These are phyloP conservation scores for Drosophila watanabei DNA, from an alignment of 1,140 invertebrate genomes.

Conservation along the genomic window DNA sequence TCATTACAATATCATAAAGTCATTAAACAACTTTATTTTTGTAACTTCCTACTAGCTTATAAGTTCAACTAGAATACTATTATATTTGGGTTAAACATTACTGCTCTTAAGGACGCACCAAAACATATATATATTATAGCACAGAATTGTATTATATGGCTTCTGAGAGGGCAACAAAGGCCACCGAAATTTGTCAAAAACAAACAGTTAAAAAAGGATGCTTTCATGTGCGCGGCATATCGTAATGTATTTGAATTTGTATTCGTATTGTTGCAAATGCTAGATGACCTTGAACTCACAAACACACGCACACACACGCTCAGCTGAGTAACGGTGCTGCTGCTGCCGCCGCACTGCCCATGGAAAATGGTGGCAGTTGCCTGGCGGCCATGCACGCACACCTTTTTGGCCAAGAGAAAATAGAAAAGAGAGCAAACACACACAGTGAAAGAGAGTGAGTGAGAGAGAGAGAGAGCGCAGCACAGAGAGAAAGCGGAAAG, in stretches of 20 bases:
- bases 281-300: conserved; percentile 85
- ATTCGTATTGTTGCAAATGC: conserved; percentile 80
- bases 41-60: neutral
- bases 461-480: conserved; percentile 5
- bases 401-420: conserved; percentile 64
- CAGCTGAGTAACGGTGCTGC: conserved; percentile 49
- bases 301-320: conserved; percentile 45
- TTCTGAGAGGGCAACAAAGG: conserved; percentile 5
- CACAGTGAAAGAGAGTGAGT: neutral
- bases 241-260: conserved; percentile 79
- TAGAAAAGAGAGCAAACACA: conserved; percentile 38
- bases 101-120: neutral
- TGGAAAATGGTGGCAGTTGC: conserved; percentile 62
- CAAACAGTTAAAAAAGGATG: conserved; percentile 66
- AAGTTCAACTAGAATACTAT: conserved; percentile 17
- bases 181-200: conserved; percentile 57
- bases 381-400: conserved; percentile 75
- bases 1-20: too few species aligned
- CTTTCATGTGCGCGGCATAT: conserved; percentile 61
- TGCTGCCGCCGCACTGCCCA: conserved; percentile 7
- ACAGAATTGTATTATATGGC: neutral
- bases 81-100: conserved; percentile 13
- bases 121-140: neutral
- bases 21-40: too few species aligned
- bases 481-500: conserved; percentile 43